These are phyloP conservation scores for Sternotherus odoratus DNA, from an alignment of 2,797 vertebrate species.

Conservation along the genomic window DNA sequence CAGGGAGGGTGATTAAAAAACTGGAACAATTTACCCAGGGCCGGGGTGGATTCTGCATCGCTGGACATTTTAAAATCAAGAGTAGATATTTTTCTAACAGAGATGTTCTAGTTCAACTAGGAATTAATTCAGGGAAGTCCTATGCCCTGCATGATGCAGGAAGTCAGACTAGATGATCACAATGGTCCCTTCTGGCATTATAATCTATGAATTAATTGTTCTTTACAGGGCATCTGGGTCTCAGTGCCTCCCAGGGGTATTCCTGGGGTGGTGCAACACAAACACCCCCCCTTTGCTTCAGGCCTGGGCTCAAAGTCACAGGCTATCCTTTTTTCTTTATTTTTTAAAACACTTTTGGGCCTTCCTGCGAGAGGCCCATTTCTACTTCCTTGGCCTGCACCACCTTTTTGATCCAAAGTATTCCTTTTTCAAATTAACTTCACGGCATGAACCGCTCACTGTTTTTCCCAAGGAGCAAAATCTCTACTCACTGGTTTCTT, in stretches of 20 bases:
- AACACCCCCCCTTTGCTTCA: neutral
- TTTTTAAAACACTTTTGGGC: neutral
- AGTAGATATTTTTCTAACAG: neutral
- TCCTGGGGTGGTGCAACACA: neutral
- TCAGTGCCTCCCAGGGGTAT: neutral
- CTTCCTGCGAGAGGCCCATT: neutral
- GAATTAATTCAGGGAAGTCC: neutral
- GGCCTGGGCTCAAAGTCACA: neutral
- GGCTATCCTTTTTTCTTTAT: neutral
- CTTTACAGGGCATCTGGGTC: neutral
- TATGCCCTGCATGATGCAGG: neutral
- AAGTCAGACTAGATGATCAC: neutral
- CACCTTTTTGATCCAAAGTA: constrained; percentile 33
- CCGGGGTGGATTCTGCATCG: neutral
- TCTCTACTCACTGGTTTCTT: constrained; percentile 47
- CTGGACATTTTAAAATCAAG: neutral
- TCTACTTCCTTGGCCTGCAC: constrained; percentile 25
- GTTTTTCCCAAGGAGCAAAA: constrained; percentile 45
- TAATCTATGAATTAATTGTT: neutral
- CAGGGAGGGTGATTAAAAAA: neutral
- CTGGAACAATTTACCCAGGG: neutral
- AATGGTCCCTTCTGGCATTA: neutral
- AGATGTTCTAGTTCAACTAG: neutral
- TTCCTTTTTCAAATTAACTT: constrained; percentile 16
- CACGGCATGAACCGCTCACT: constrained; percentile 24